Percentiles rank a stretch among this genome's conserved stretches.
Evolutionary conservation across 1,140 invertebrate genomes (phyloP).

Genomic region (Adoxophyes honmai): DNA sequence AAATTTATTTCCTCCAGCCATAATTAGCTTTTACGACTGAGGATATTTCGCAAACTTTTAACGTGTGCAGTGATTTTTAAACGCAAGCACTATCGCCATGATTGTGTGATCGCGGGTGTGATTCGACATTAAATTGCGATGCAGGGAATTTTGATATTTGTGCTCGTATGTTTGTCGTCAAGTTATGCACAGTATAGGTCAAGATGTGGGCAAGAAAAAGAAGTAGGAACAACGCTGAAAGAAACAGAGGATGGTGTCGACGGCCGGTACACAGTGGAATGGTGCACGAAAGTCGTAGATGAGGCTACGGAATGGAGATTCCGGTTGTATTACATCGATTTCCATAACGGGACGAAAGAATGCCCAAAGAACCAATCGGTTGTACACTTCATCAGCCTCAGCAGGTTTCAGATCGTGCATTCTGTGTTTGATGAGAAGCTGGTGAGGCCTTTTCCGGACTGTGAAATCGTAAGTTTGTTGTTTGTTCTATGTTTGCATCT

Average conservation of each 20-base stretch:
- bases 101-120: background rate
- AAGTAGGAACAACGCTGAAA: conserved; percentile 20
- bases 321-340: conserved; percentile 20
- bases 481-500: too few species aligned
- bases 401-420: background rate
- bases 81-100: background rate
- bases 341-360: background rate
- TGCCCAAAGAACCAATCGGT: too few species aligned
- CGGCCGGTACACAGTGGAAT: conserved; percentile 40
- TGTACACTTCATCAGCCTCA: too few species aligned
- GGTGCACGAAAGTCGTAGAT: conserved; percentile 28
- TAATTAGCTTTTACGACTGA: background rate
- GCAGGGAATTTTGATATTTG: background rate
- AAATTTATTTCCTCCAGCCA: background rate
- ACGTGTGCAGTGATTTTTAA: background rate
- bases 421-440: background rate
- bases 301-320: conserved; percentile 77
- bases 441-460: background rate
- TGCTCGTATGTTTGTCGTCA: background rate
- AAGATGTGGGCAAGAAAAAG: conserved; percentile 20
- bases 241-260: conserved; percentile 26
- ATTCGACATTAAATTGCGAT: background rate
- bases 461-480: background rate
- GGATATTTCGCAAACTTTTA: background rate
- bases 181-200: background rate